Evolutionary conservation across 2,888 invertebrate genomes (phyloP).

Genomic region (Acanthosepion pharaonis): DNA sequence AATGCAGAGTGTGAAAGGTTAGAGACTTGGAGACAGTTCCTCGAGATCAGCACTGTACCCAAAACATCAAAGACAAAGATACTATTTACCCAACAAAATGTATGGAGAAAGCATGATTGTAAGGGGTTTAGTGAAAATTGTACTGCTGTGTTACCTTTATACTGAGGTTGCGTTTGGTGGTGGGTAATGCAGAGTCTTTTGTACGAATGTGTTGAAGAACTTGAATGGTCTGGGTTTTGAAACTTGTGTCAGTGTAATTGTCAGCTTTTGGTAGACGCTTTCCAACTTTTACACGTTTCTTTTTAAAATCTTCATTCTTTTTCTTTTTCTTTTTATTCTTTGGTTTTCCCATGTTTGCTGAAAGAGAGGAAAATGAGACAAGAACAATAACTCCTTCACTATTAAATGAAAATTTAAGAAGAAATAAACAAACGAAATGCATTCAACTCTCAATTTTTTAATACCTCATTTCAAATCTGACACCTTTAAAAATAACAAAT

Average conservation of each 20-base stretch:
- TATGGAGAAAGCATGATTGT: too few relatives aligned
- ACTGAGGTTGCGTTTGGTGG: slow-evolving; percentile 82
- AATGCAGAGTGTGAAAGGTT: too few relatives aligned
- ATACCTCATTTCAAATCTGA: too few relatives aligned
- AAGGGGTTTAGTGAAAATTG: not conserved
- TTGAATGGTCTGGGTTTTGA: slow-evolving; percentile 90
- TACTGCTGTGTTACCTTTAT: slow-evolving; percentile 77
- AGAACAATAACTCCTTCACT: not conserved
- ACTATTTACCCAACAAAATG: too few relatives aligned
- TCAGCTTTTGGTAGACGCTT: slow-evolving; percentile 87
- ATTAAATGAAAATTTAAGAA: not conserved
- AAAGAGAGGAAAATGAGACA: not conserved
- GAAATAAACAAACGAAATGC: not conserved
- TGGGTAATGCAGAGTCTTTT: slow-evolving; percentile 77
- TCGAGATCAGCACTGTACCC: too few relatives aligned
- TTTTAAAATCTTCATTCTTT: slow-evolving; percentile 88
- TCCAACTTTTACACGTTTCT: slow-evolving; percentile 88
- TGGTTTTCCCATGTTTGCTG: slow-evolving; percentile 35
- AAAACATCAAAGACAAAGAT: too few relatives aligned
- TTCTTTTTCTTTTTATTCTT: slow-evolving; percentile 60
- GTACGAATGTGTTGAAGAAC: slow-evolving; percentile 85
- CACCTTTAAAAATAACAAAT: too few relatives aligned
- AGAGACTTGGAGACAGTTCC: too few relatives aligned
- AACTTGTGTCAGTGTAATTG: slow-evolving; percentile 90
- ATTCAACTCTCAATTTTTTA: too few relatives aligned